Percentiles rank a stretch among this genome's conserved stretches.
Evolutionary conservation across 2,113 vertebrate species (phyloP).

Genomic region (Chauna torquata): DNA sequence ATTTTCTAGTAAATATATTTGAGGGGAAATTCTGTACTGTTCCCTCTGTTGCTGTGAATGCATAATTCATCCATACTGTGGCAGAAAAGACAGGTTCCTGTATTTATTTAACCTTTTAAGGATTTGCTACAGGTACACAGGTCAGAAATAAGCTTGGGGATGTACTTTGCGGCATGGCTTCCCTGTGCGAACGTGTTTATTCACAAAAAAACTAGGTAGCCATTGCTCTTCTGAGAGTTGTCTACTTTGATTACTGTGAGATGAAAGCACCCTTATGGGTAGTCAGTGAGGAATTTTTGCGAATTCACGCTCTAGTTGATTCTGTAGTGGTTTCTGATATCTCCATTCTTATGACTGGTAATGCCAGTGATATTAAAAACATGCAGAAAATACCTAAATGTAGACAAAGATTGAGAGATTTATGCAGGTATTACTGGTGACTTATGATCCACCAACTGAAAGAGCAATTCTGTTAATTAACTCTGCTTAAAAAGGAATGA

Average conservation of each 20-base stretch:
- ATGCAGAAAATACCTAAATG: background rate
- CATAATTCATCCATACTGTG: background rate
- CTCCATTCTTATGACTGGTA: background rate
- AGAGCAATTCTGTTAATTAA: constrained; percentile 5
- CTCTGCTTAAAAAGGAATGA: background rate
- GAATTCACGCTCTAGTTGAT: background rate
- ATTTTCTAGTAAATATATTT: background rate
- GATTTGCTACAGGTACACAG: background rate
- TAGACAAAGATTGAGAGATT: background rate
- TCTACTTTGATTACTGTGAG: background rate
- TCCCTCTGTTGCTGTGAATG: background rate
- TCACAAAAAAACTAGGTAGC: background rate
- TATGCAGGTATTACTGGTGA: background rate
- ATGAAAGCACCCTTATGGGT: background rate
- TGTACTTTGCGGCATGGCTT: background rate
- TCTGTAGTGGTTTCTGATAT: background rate
- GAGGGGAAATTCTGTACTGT: background rate
- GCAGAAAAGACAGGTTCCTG: background rate
- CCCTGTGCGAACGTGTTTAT: accelerated
- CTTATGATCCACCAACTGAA: background rate
- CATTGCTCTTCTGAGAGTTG: background rate
- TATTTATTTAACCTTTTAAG: background rate
- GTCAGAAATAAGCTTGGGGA: background rate
- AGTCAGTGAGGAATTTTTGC: accelerated
- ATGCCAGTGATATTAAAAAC: background rate